Conservation (phyloP, 2,113 vertebrate genomes). For the Rhinoptilus africanus region DNA sequence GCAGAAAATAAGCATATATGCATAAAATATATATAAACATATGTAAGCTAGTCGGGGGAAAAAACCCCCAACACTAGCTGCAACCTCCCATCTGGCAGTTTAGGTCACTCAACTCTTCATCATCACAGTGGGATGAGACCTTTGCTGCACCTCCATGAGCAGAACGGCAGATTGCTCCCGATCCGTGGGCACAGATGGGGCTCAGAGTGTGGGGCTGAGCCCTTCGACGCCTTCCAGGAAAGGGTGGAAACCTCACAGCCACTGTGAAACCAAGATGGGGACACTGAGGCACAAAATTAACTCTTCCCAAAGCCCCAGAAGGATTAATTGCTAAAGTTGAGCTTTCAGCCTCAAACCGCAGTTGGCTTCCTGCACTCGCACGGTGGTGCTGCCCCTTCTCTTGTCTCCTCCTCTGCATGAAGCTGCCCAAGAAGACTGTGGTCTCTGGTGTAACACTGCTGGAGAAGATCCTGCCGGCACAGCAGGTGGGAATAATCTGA, state of each 20-base stretch:
- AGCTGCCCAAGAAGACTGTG: neutral
- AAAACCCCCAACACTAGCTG: neutral
- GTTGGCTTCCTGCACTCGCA: accelerated
- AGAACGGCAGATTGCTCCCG: neutral
- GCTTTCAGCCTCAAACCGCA: neutral
- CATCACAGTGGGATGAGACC: neutral
- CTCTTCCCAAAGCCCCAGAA: neutral
- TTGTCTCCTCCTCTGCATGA: neutral
- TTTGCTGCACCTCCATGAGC: neutral
- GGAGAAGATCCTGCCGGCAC: neutral
- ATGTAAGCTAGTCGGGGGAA: neutral
- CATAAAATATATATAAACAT: neutral
- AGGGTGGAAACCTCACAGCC: neutral
- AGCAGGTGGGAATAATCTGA: neutral
- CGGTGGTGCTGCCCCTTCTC: neutral
- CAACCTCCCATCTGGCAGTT: neutral
- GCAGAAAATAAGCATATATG: neutral
- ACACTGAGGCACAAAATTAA: neutral
- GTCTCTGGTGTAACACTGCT: neutral
- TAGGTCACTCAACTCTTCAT: neutral
- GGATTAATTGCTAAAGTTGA: neutral
- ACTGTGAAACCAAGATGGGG: neutral
- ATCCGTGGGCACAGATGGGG: accelerated
- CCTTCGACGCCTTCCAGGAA: neutral
- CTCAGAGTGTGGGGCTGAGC: neutral